A percentile compares a stretch with the other conserved stretches of the same genome.
Conservation (phyloP, 2,113 vertebrate genomes). For the Thamnophis sirtalis region DNA sequence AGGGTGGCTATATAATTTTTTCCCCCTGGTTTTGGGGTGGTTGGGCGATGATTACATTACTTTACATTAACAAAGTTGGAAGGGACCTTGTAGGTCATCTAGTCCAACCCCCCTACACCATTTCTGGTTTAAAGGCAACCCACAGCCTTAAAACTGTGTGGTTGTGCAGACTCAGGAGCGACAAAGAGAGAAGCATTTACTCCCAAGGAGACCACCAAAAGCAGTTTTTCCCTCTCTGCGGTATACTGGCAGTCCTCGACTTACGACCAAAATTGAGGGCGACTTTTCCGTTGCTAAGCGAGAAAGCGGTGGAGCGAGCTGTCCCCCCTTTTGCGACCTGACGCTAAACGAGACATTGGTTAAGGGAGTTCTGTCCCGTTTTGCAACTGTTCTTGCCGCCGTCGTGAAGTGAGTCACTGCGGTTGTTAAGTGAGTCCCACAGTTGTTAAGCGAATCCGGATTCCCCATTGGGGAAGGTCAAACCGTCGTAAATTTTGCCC, state of each 20-base stretch:
- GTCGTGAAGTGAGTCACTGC: no score
- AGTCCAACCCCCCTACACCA: no score
- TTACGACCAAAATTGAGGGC: no score
- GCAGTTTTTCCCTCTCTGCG: not conserved
- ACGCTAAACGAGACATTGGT: no score
- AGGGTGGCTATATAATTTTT: not conserved
- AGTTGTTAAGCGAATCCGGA: not conserved
- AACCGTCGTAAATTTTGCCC: no score
- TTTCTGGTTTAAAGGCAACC: not conserved
- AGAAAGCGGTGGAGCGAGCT: no score
- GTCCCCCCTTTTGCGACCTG: no score
- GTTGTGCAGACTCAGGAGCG: not conserved
- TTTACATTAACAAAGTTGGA: no score
- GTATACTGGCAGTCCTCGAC: no score
- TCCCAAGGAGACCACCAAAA: not conserved
- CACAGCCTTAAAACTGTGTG: not conserved
- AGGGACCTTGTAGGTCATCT: no score
- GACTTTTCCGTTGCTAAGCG: no score
- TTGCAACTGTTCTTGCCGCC: not conserved
- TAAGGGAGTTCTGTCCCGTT: not conserved
- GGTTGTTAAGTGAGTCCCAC: accelerated
- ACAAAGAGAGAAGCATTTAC: not conserved
- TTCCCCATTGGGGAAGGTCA: not conserved
- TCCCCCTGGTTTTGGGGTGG: not conserved
- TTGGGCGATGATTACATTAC: no score